Evolutionary conservation across 2,888 invertebrate species (phyloP).

Genomic region (Leptopilina syphax): DNA sequence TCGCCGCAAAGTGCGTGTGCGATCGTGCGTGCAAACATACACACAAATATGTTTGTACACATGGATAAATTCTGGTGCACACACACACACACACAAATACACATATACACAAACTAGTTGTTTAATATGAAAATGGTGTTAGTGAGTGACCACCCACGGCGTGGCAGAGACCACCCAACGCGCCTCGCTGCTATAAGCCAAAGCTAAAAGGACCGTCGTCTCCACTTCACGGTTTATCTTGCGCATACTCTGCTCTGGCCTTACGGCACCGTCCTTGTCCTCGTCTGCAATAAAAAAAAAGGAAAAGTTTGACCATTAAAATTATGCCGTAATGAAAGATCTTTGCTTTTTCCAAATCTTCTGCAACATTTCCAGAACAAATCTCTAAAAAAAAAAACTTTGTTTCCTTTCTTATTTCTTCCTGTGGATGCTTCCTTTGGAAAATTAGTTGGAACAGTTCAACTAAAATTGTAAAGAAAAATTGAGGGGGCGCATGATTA

Average conservation of each 20-base stretch:
- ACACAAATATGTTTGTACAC: conserved; percentile 43
- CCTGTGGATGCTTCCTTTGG: no score
- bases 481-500: no score
- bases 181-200: conserved; percentile 64
- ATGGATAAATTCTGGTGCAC: conserved; percentile 56
- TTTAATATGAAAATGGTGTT: conserved; percentile 74
- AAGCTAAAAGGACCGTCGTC: conserved; percentile 67
- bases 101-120: conserved; percentile 50
- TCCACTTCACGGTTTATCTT: conserved; percentile 71
- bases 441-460: no score
- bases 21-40: conserved; percentile 57
- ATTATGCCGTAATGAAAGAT: not conserved
- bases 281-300: conserved; percentile 35
- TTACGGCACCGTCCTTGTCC: conserved; percentile 51
- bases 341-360: not conserved
- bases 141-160: conserved; percentile 74
- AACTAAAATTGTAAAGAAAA: no score
- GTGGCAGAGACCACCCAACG: conserved; percentile 73
- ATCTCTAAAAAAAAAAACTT: not conserved
- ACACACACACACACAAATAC: conserved; percentile 42
- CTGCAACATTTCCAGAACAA: not conserved
- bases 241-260: conserved; percentile 63
- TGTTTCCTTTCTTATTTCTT: not conserved
- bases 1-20: conserved; percentile 60
- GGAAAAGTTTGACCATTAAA: conserved; percentile 16